A percentile compares a stretch with the other conserved stretches of the same genome.
phyloP scores from a whole-genome alignment of 1,140 invertebrate genomes.

The Branchinecta lynchi region DNA sequence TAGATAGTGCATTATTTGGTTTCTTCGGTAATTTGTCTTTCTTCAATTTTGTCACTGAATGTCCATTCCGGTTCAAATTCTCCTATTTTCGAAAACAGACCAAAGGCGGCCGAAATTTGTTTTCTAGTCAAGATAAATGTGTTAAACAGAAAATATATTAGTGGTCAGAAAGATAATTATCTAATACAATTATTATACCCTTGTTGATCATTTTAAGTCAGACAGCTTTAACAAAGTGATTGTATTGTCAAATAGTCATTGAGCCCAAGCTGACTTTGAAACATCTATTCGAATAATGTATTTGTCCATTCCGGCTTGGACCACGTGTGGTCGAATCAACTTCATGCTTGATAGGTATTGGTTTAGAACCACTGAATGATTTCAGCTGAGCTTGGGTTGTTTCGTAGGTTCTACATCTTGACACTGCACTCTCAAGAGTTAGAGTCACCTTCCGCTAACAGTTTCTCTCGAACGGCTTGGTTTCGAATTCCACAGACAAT shows the following conservation, averaged over 20 bases:
- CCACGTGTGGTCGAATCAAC: constrained; percentile 4
- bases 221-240: no score
- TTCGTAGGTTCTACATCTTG: constrained; percentile 9
- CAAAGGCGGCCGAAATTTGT: no score
- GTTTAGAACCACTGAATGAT: neutral
- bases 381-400: constrained; percentile 8
- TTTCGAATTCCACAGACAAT: constrained; percentile 6
- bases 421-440: no score
- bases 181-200: neutral
- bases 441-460: no score
- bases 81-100: no score
- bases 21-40: constrained; percentile 12
- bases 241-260: no score
- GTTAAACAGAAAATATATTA: no score
- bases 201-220: neutral
- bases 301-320: neutral
- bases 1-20: constrained; percentile 14
- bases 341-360: neutral
- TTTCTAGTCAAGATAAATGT: no score
- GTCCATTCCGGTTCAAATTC: no score
- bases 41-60: constrained; percentile 17
- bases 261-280: no score
- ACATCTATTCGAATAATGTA: no score
- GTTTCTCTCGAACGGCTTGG: no score
- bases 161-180: constrained; percentile 20